Percentiles rank a stretch among this genome's conserved stretches.
Conservation (phyloP, 2,888 invertebrate genomes). For the Agrochola lota region DNA sequence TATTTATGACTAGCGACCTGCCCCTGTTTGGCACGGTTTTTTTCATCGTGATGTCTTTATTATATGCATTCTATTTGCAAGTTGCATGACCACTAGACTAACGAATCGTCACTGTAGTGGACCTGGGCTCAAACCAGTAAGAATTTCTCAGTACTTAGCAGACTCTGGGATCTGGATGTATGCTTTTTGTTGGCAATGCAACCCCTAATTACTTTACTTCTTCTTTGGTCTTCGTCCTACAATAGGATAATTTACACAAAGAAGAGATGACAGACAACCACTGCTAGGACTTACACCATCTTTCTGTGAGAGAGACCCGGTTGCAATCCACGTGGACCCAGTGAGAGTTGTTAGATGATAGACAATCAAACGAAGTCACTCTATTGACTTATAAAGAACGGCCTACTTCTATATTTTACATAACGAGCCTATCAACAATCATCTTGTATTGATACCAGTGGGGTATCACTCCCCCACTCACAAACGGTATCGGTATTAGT, state of each 20-base stretch:
- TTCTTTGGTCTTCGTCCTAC: too few species aligned
- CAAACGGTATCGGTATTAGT: constrained; percentile 10
- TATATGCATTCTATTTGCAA: too few species aligned
- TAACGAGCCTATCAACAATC: not conserved
- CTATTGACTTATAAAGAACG: not conserved
- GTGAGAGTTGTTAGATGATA: not conserved
- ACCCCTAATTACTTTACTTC: not conserved
- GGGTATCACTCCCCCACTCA: not conserved
- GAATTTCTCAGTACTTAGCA: not conserved
- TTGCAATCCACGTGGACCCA: not conserved
- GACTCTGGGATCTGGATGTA: too few species aligned
- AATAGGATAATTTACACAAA: not conserved
- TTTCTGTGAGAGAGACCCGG: not conserved
- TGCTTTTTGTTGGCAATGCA: not conserved
- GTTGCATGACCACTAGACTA: not conserved
- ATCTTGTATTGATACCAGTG: constrained; percentile 11
- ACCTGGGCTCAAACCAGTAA: too few species aligned
- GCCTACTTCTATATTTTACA: constrained; percentile 5
- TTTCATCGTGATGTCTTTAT: not conserved
- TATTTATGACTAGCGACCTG: not conserved
- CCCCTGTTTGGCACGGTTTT: too few species aligned
- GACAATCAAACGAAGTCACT: constrained; percentile 21
- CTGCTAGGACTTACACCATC: not conserved
- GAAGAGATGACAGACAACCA: not conserved
- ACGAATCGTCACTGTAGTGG: not conserved